Conservation (phyloP, 2,888 invertebrate species). For the Leptura quadrifasciata region DNA sequence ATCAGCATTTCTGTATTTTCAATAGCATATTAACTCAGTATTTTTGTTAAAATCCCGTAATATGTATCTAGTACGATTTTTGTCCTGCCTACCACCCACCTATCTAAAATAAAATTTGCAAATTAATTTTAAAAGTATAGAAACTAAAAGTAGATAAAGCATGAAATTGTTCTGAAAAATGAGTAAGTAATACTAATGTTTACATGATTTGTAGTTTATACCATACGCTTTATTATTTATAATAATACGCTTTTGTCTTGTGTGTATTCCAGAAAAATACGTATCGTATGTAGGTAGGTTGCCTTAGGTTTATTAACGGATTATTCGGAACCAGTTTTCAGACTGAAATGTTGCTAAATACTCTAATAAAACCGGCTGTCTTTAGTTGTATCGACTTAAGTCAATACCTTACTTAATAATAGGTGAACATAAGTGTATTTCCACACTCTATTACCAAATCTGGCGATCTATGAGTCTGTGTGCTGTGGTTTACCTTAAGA, state of each 20-base stretch:
- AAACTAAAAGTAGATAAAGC: conserved; percentile 27
- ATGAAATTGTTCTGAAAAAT: conserved; percentile 21
- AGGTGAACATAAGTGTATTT: background rate
- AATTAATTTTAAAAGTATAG: background rate
- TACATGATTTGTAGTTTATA: background rate
- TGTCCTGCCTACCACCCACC: background rate
- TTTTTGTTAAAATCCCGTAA: background rate
- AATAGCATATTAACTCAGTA: background rate
- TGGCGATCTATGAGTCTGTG: background rate
- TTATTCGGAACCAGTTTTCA: conserved; percentile 52
- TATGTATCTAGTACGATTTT: conserved; percentile 1
- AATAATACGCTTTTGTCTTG: background rate
- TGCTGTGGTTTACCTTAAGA: background rate
- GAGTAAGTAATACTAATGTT: conserved; percentile 31
- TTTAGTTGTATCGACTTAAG: conserved; percentile 40
- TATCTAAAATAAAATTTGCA: background rate
- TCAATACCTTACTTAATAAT: conserved; percentile 18
- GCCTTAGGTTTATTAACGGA: conserved; percentile 45
- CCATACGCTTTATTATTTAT: background rate
- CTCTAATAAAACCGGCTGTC: conserved; percentile 39
- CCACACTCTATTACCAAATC: conserved; percentile 6
- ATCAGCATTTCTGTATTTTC: conserved; percentile 4
- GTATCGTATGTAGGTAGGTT: conserved; percentile 44
- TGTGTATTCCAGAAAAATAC: background rate
- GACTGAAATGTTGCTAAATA: conserved; percentile 36